Percentiles rank a stretch among this genome's conserved stretches.
These are phyloP conservation scores for Heliconius himera DNA, from an alignment of 1,140 invertebrate genomes.

Conservation along the genomic window DNA sequence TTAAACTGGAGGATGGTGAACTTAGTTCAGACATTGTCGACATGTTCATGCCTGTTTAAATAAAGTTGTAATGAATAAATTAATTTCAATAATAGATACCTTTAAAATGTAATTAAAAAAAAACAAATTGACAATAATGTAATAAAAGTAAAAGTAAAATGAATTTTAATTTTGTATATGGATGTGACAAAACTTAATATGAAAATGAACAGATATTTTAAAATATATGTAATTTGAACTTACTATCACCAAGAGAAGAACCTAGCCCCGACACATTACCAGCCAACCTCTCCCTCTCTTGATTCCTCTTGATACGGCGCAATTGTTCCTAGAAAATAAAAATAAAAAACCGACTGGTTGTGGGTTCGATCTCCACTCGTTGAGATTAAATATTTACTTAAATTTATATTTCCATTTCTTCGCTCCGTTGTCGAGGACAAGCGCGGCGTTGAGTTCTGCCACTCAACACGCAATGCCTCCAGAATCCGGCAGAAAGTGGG, in stretches of 20 bases:
- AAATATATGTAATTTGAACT: conserved; percentile 37
- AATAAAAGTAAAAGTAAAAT: too few species aligned
- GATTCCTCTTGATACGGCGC: conserved; percentile 95
- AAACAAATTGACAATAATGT: neutral
- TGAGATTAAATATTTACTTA: too few species aligned
- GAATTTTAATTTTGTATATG: too few species aligned
- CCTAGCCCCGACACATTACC: conserved; percentile 72
- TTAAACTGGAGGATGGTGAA: conserved; percentile 59
- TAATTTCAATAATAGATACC: neutral
- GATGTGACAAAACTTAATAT: too few species aligned
- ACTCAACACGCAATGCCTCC: too few species aligned
- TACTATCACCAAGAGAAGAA: conserved; percentile 58
- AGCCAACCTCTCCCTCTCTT: conserved; percentile 90
- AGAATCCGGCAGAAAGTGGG: too few species aligned
- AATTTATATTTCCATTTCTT: too few species aligned
- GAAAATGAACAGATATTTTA: too few species aligned
- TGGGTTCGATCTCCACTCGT: too few species aligned
- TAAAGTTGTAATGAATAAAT: neutral
- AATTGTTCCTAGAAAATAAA: conserved; percentile 88
- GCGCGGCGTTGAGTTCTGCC: too few species aligned
- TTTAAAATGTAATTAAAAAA: neutral
- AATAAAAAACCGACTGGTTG: too few species aligned
- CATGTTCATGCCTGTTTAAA: conserved; percentile 48
- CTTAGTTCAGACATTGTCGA: conserved; percentile 55
- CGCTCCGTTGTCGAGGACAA: too few species aligned